Conservation (phyloP, 2,113 vertebrate genomes). For the Isichthys henryi region DNA sequence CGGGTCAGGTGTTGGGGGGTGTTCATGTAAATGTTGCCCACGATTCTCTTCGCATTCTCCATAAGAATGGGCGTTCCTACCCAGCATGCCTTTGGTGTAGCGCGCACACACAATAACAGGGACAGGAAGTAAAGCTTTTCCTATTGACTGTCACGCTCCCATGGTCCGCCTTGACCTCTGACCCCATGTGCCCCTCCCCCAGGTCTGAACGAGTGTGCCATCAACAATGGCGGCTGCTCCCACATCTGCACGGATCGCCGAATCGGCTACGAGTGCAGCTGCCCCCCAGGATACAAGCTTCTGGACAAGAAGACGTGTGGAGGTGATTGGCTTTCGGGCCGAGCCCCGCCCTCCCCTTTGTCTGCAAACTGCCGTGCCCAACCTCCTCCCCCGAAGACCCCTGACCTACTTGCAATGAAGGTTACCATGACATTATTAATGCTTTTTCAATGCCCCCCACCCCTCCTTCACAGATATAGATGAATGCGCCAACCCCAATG, state of each 20-base stretch:
- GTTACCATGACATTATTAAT: slow-evolving; percentile 36
- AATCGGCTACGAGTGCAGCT: slow-evolving; percentile 88
- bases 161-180: neutral
- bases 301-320: slow-evolving; percentile 95
- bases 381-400: neutral
- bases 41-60: neutral
- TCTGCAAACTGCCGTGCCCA: slow-evolving; percentile 20
- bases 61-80: neutral
- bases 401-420: slow-evolving; percentile 28
- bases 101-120: neutral
- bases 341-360: slow-evolving; percentile 43
- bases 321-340: slow-evolving; percentile 63
- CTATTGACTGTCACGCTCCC: neutral
- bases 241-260: slow-evolving; percentile 88
- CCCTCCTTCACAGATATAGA: slow-evolving; percentile 71
- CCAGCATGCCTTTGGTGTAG: neutral
- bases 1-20: neutral
- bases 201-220: slow-evolving; percentile 71
- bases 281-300: slow-evolving; percentile 83
- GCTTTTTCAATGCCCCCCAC: slow-evolving; percentile 47
- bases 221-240: slow-evolving; percentile 93
- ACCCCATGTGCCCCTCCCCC: slow-evolving; percentile 20
- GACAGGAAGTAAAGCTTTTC: neutral
- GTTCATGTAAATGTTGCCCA: neutral
- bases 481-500: slow-evolving; percentile 84